Conservation (phyloP, 2,888 invertebrate genomes). For the Drosophila demipolita region DNA sequence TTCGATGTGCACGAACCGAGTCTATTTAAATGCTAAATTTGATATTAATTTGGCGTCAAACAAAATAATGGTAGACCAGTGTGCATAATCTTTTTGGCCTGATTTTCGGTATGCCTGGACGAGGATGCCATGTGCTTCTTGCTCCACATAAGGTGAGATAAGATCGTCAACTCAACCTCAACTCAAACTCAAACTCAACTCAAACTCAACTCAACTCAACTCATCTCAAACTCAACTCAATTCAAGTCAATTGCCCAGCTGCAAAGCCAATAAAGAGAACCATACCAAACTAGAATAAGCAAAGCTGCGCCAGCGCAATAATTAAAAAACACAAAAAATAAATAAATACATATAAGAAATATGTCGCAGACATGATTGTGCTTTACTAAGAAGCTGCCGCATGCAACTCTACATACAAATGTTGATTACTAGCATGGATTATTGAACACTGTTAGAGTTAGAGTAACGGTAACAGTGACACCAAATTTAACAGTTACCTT, state of each 20-base stretch:
- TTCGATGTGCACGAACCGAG: not conserved
- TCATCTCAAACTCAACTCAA: not conserved
- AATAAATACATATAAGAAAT: not conserved
- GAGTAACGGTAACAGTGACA: conserved; percentile 3
- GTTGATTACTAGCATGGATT: not conserved
- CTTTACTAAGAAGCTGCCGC: not conserved
- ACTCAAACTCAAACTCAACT: conserved; percentile 10
- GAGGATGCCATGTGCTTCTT: conserved; percentile 30
- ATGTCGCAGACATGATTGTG: not conserved
- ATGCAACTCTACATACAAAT: not conserved
- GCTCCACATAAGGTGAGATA: conserved; percentile 33
- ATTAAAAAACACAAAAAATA: not conserved
- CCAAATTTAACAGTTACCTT: conserved; percentile 3
- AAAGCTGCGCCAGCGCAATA: not conserved
- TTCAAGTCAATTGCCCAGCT: not conserved
- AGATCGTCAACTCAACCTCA: conserved; percentile 20
- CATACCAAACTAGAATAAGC: not conserved
- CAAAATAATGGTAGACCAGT: conserved; percentile 21
- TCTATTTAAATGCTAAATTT: not conserved
- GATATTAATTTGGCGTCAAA: not conserved
- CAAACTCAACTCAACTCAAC: not conserved
- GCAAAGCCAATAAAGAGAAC: not conserved
- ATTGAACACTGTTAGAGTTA: conserved; percentile 19
- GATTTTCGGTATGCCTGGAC: conserved; percentile 31
- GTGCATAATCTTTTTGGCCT: conserved; percentile 47